phyloP scores from a whole-genome alignment of 2,113 vertebrate genomes.

The Malurus melanocephalus region DNA sequence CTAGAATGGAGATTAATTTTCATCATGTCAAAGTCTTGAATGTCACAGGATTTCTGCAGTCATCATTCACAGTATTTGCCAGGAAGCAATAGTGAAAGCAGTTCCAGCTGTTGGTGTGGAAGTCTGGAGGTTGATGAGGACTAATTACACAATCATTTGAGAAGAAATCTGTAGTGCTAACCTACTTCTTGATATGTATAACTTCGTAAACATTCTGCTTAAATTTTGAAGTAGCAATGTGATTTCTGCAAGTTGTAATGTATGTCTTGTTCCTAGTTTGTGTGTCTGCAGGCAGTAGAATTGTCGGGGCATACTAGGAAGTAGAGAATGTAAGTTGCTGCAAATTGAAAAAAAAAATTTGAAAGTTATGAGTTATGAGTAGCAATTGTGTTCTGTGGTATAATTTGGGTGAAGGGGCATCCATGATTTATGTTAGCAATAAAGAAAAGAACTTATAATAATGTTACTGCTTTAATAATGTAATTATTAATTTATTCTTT shows the following conservation, averaged over 20 bases:
- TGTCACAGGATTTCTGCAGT: slow-evolving; percentile 15
- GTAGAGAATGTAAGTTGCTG: not conserved
- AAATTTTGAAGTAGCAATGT: not conserved
- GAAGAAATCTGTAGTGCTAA: not conserved
- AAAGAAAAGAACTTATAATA: not conserved
- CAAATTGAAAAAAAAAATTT: not conserved
- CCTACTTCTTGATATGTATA: not conserved
- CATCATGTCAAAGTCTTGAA: not conserved
- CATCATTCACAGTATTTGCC: not conserved
- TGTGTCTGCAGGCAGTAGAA: not conserved
- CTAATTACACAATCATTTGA: not conserved
- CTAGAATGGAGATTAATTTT: slow-evolving; percentile 33
- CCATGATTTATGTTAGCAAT: slow-evolving; percentile 4
- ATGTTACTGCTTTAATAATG: not conserved
- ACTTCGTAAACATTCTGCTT: not conserved
- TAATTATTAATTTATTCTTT: slow-evolving; percentile 12
- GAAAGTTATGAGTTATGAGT: not conserved
- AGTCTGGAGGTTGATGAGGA: not conserved
- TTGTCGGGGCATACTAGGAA: not conserved
- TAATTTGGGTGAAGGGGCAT: not conserved
- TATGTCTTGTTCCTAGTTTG: not conserved
- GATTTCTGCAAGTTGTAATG: not conserved
- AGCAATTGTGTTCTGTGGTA: not conserved
- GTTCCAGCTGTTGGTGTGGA: slow-evolving; percentile 9
- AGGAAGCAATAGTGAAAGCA: not conserved